phyloP scores from a whole-genome alignment of 2,888 invertebrate species.

The Hydrotaea diabolus region DNA sequence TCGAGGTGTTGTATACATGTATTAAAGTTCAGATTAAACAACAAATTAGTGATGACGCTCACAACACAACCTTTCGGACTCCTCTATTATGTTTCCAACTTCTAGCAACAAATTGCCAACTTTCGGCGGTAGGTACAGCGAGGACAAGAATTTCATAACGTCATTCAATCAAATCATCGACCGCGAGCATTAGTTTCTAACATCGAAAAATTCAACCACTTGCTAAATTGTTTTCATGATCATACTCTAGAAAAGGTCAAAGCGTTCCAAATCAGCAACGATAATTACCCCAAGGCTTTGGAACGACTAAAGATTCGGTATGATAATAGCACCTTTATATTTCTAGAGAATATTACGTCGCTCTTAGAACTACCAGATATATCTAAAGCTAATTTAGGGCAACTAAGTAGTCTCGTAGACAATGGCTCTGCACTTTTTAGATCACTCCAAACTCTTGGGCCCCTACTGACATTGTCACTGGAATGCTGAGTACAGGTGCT shows the following conservation, averaged over 20 bases:
- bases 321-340: slow-evolving; percentile 45
- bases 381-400: slow-evolving; percentile 13
- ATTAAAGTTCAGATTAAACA: neutral
- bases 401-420: slow-evolving; percentile 43
- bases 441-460: slow-evolving; percentile 41
- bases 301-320: slow-evolving; percentile 49
- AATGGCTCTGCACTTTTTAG: slow-evolving; percentile 50
- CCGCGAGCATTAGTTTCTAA: slow-evolving; percentile 37
- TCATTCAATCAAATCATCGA: slow-evolving; percentile 52
- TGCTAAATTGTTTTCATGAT: slow-evolving; percentile 49
- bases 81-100: neutral
- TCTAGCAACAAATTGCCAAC: slow-evolving; percentile 32
- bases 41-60: neutral
- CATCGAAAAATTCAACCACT: slow-evolving; percentile 54
- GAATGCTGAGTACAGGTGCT: slow-evolving; percentile 22
- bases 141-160: slow-evolving; percentile 53
- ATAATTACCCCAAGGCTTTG: slow-evolving; percentile 54
- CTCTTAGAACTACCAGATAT: slow-evolving; percentile 38
- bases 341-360: slow-evolving; percentile 45
- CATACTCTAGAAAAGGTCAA: slow-evolving; percentile 47
- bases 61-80: neutral
- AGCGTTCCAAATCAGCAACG: slow-evolving; percentile 43
- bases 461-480: slow-evolving; percentile 46
- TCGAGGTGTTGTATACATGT: slow-evolving; percentile 11
- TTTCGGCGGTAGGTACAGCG: slow-evolving; percentile 54